phyloP scores from a whole-genome alignment of 2,888 invertebrate genomes.

The Andrena chrysosceles region DNA sequence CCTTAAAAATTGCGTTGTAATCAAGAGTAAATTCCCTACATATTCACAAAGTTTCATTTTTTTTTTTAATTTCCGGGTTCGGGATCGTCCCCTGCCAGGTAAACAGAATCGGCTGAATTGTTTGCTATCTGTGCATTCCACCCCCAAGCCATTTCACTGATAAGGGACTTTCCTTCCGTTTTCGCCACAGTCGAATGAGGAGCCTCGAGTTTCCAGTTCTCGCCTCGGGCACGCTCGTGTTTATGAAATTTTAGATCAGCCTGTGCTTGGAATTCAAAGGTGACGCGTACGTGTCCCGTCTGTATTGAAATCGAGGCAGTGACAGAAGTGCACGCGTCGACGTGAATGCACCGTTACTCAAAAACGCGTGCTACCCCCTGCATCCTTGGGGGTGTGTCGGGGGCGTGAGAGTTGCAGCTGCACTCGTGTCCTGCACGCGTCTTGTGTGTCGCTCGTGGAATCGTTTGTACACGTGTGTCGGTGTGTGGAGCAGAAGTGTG shows the following conservation, averaged over 20 bases:
- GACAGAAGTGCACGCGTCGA: conserved; percentile 16
- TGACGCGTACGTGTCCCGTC: neutral
- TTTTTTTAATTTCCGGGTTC: no score
- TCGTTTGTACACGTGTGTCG: conserved; percentile 4
- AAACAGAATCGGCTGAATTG: no score
- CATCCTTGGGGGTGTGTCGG: conserved; percentile 80
- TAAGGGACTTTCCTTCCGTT: no score
- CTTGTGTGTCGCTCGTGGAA: conserved; percentile 38
- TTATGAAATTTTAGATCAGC: neutral
- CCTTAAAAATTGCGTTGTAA: no score
- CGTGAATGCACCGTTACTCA: conserved; percentile 34
- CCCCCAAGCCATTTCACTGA: no score
- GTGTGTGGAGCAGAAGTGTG: neutral
- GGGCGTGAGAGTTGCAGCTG: conserved; percentile 80
- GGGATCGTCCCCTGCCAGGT: no score
- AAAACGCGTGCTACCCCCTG: conserved; percentile 74
- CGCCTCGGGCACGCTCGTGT: neutral
- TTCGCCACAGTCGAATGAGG: no score
- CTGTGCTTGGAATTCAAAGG: conserved; percentile 1
- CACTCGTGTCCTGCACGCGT: conserved; percentile 70
- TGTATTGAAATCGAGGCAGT: neutral
- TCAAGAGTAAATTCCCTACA: no score
- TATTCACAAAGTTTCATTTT: no score
- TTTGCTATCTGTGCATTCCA: no score
- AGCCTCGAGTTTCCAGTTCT: no score